Evolutionary conservation across 2,113 vertebrate genomes (phyloP).

Genomic region (Neodon shergylaensis): DNA sequence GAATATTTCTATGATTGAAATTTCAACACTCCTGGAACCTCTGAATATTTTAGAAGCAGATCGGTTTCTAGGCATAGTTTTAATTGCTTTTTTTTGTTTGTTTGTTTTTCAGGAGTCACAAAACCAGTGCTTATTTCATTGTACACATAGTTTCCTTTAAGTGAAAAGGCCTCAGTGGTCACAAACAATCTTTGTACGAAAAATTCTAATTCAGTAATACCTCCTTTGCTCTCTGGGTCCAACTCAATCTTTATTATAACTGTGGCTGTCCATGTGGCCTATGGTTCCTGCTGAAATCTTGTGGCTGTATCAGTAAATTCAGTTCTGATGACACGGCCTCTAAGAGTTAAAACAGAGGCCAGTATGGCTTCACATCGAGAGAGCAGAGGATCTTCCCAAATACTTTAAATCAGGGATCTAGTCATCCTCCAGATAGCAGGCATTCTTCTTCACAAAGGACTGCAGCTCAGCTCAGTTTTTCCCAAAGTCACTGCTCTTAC

Average conservation of each 20-base stretch:
- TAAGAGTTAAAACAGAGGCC: slow-evolving; percentile 80
- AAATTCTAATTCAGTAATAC: neutral
- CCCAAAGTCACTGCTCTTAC: slow-evolving; percentile 83
- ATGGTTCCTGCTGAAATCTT: slow-evolving; percentile 48
- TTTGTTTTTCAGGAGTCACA: neutral
- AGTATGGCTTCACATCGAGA: slow-evolving; percentile 64
- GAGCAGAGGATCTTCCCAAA: slow-evolving; percentile 67
- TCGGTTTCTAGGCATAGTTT: neutral
- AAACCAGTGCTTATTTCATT: neutral
- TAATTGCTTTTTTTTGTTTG: neutral
- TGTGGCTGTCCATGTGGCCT: slow-evolving; percentile 24
- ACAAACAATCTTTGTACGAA: neutral
- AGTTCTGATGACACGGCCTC: slow-evolving; percentile 64
- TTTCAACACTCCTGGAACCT: neutral
- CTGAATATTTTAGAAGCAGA: neutral
- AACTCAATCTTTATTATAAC: slow-evolving; percentile 60
- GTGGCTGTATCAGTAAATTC: slow-evolving; percentile 68
- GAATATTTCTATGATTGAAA: neutral
- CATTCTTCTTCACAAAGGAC: slow-evolving; percentile 68
- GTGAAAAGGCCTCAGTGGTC: neutral
- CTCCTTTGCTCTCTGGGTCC: neutral
- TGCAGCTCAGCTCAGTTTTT: slow-evolving; percentile 58
- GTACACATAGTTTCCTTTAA: neutral
- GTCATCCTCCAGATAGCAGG: slow-evolving; percentile 58
- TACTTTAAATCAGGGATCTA: slow-evolving; percentile 66